phyloP scores from a whole-genome alignment of 2,888 invertebrate genomes.

The Cheilosia pagana region DNA sequence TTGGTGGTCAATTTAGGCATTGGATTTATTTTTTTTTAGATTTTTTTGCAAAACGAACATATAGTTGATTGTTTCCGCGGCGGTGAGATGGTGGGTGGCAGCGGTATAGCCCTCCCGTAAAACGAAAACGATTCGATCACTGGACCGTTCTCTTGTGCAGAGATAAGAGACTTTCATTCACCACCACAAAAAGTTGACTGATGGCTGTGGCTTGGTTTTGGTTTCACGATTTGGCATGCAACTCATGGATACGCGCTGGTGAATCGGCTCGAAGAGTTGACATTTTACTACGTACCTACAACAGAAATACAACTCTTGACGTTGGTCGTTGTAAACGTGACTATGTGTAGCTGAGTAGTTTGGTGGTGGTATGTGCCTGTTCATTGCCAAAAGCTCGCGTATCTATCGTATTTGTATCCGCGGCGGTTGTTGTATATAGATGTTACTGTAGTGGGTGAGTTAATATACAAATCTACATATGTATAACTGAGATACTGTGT shows the following conservation, averaged over 20 bases:
- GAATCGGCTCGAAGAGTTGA: constrained; percentile 72
- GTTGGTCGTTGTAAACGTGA: constrained; percentile 73
- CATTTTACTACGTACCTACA: constrained; percentile 75
- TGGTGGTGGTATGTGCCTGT: constrained; percentile 62
- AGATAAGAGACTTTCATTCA: constrained; percentile 73
- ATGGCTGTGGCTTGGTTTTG: constrained; percentile 65
- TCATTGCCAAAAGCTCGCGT: constrained; percentile 62
- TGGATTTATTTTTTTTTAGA: constrained; percentile 30
- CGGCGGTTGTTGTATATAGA: constrained; percentile 41
- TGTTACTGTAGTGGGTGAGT: constrained; percentile 56
- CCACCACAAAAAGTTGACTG: constrained; percentile 72
- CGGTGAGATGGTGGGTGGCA: constrained; percentile 66
- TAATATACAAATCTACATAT: constrained; percentile 1
- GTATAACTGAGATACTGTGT: constrained; percentile 2
- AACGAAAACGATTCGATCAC: constrained; percentile 63
- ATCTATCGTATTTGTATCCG: constrained; percentile 53
- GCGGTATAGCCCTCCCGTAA: constrained; percentile 60
- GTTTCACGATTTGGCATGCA: constrained; percentile 71
- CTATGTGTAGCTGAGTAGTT: constrained; percentile 64
- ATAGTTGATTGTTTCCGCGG: constrained; percentile 54
- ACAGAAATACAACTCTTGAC: constrained; percentile 73
- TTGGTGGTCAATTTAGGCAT: constrained; percentile 49
- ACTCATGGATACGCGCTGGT: constrained; percentile 71
- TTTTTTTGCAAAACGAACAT: constrained; percentile 12
- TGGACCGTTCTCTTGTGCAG: constrained; percentile 62